Percentiles rank a stretch among this genome's conserved stretches.
Conservation (phyloP, 2,797 vertebrate genomes). For the Acipenser ruthenus region DNA sequence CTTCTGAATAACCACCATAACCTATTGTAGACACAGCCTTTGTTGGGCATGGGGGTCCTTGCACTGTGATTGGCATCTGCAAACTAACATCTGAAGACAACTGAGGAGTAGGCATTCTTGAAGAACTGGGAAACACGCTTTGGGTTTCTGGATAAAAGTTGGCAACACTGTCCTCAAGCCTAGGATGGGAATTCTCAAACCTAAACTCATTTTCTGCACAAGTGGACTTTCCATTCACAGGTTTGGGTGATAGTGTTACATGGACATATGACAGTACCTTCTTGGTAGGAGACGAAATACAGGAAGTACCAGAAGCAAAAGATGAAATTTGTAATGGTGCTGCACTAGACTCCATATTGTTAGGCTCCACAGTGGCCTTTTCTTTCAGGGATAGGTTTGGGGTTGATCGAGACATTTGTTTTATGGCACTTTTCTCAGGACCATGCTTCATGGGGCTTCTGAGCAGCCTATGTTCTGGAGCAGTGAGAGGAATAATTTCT, state of each 20-base stretch:
- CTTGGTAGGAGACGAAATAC: slow-evolving; percentile 28
- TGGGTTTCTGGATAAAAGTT: too few relatives aligned
- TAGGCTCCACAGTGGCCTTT: slow-evolving; percentile 1
- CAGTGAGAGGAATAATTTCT: neutral
- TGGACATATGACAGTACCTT: slow-evolving; percentile 61
- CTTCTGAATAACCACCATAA: too few relatives aligned
- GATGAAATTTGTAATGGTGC: slow-evolving; percentile 6
- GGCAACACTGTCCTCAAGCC: neutral
- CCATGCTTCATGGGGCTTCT: neutral
- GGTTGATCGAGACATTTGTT: slow-evolving; percentile 9
- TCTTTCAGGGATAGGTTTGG: neutral
- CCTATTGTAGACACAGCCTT: too few relatives aligned
- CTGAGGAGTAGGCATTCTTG: slow-evolving; percentile 7
- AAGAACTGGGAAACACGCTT: slow-evolving; percentile 5
- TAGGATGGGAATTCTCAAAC: neutral
- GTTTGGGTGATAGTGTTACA: slow-evolving; percentile 62
- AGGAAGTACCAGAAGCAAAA: neutral
- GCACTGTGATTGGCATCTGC: neutral
- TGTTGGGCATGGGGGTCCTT: slow-evolving; percentile 20
- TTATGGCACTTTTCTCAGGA: neutral
- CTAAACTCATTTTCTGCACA: neutral
- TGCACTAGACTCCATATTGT: neutral
- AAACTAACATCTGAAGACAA: neutral
- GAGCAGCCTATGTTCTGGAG: neutral
- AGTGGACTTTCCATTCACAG: neutral